Evolutionary conservation across 2,113 vertebrate species (phyloP), one percentile per base, ranked within the genome.

Genomic region (Zonotrichia leucophrys): DNA sequence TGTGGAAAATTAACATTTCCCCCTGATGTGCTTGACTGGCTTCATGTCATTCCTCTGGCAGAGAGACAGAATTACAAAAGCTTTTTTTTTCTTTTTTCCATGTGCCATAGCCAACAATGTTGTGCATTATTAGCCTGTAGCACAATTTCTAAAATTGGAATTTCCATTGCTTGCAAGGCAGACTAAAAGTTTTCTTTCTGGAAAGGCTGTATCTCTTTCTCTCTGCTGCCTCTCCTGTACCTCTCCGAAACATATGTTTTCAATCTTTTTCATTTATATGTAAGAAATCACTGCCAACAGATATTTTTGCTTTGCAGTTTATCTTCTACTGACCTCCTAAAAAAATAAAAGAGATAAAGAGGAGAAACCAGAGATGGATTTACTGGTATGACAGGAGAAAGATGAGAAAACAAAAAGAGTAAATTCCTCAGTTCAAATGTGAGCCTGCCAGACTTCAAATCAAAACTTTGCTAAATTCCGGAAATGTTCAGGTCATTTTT

Each of bases 111-210:
- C 94, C 96, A 97, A 95, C 78, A 85, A 79, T 76, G 53, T 90
- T 82, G 39, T 90, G 30, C 4, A 0, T 50, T 94, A 75, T 73
- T 92, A 87, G 66, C 94, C 59, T 41, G 41, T 58, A 86, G 68
- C 77, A 87, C 64, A 75, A 70, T 88, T 83, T 96, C 92, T 88
- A 97, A 96, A 96, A 92, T 37, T 95, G 87, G 72, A 96, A 95
- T 92, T 96, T 96, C 85, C 77, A 94, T 70, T 95, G 93, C 95
- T 97, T 94, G 95, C 72, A 97, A 97, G 37, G 75, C 42, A 94
- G 62, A 87, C 49, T 72, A 55, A 86, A 89, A 78, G 17, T 62
- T 94, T 95, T 81, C 79, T 89, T 72, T 90, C 59, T 87, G 66
- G 56, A 94, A 94, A 78, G n/a, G 20, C 28, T 90, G 42, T 85